These are phyloP conservation scores for Phoenicopterus ruber DNA, from an alignment of 2,113 vertebrate species.

Conservation along the genomic window DNA sequence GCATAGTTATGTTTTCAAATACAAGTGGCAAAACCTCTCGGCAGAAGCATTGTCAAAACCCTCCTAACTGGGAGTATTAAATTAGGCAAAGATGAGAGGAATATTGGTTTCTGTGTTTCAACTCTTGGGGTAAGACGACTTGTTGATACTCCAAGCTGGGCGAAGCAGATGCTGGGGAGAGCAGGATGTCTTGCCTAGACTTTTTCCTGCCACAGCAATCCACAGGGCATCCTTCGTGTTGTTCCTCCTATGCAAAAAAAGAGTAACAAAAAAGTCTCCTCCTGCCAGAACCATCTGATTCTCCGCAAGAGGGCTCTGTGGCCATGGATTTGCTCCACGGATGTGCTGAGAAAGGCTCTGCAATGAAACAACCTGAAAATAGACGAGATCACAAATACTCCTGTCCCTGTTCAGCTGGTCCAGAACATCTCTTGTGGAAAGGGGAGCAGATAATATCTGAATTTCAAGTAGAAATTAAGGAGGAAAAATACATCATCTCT, in stretches of 20 bases:
- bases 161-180: background rate
- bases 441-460: background rate
- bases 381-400: background rate
- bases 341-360: background rate
- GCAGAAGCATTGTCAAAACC: background rate
- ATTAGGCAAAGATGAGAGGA: background rate
- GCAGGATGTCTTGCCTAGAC: background rate
- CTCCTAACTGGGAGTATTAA: background rate
- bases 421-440: background rate
- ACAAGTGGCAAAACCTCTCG: background rate
- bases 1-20: background rate
- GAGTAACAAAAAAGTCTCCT: background rate
- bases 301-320: slow-evolving; percentile 24
- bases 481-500: background rate
- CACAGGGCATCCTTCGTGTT: background rate
- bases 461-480: background rate
- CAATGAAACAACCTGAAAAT: background rate
- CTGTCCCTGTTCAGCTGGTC: background rate
- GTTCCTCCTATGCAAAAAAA: background rate
- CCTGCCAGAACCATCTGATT: fast-evolving
- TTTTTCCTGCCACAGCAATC: background rate
- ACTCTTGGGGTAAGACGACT: background rate
- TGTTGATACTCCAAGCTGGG: background rate
- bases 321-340: background rate
- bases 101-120: background rate